Evolutionary conservation across 2,797 vertebrate genomes (phyloP).

Genomic region (Mus caroli): DNA sequence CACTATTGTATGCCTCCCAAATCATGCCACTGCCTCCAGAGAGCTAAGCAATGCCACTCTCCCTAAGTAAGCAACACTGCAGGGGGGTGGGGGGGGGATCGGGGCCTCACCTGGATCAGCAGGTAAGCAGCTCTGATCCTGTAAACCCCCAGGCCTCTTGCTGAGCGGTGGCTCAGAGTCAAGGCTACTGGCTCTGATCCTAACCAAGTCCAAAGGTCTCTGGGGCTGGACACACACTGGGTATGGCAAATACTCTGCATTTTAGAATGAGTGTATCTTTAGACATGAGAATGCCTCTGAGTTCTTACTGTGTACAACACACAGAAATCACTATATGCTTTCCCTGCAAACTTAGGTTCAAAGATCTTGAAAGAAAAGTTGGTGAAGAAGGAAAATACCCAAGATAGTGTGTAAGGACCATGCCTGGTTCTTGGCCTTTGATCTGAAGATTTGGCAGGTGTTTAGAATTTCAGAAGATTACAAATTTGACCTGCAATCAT

Average conservation of each 20-base stretch:
- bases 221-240: not conserved
- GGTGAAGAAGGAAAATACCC: not conserved
- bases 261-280: not conserved
- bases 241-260: not conserved
- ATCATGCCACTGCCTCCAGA: not conserved
- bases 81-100: too few relatives aligned
- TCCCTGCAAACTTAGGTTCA: not conserved
- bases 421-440: not conserved
- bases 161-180: accelerated
- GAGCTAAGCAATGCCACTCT: not conserved
- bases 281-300: not conserved
- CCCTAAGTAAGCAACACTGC: too few relatives aligned
- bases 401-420: not conserved
- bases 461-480: constrained; percentile 61
- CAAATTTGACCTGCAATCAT: not conserved
- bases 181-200: not conserved
- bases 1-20: not conserved
- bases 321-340: not conserved
- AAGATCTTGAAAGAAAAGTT: constrained; percentile 11
- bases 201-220: not conserved
- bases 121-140: not conserved
- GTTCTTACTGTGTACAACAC: not conserved
- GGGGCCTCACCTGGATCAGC: not conserved
- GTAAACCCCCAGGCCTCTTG: not conserved
- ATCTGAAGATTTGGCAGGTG: not conserved